Percentiles rank a stretch among this genome's conserved stretches.
phyloP scores from a whole-genome alignment of 1,140 invertebrate genomes.

The Bombus balteatus region DNA sequence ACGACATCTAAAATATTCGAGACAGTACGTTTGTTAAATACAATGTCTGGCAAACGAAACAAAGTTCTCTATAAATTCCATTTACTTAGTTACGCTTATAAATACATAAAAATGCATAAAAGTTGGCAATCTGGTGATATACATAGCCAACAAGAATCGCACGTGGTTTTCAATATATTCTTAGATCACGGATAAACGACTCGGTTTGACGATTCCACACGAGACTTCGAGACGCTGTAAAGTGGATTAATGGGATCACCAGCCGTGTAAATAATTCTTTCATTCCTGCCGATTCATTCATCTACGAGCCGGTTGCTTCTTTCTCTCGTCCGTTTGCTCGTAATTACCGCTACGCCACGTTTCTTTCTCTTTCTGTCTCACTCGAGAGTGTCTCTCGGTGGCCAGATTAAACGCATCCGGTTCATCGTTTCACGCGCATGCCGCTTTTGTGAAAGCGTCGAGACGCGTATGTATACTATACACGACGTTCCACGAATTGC shows the following conservation, averaged over 20 bases:
- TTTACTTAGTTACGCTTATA: no score
- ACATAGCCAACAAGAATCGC: no score
- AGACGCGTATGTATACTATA: neutral
- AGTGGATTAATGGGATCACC: constrained; percentile 46
- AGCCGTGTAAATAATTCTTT: constrained; percentile 49
- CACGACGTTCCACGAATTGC: constrained; percentile 7
- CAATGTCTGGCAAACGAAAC: no score
- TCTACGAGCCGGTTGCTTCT: constrained; percentile 3
- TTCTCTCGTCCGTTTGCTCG: neutral
- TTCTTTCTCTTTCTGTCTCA: constrained; percentile 39
- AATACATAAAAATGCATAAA: no score
- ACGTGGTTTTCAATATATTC: neutral
- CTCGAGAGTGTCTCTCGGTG: constrained; percentile 10
- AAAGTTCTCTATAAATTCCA: no score
- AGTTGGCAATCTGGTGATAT: no score
- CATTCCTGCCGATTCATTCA: constrained; percentile 31
- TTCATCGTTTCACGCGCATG: constrained; percentile 33
- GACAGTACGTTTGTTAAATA: no score
- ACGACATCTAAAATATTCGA: no score
- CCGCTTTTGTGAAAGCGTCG: constrained; percentile 43
- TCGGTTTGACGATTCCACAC: neutral
- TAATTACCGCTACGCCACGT: constrained; percentile 53
- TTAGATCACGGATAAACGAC: neutral
- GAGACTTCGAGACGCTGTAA: neutral
- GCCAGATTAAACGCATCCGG: constrained; percentile 69